These are phyloP conservation scores for Zaprionus nigranus DNA, from an alignment of 1,140 invertebrate species.

Conservation along the genomic window DNA sequence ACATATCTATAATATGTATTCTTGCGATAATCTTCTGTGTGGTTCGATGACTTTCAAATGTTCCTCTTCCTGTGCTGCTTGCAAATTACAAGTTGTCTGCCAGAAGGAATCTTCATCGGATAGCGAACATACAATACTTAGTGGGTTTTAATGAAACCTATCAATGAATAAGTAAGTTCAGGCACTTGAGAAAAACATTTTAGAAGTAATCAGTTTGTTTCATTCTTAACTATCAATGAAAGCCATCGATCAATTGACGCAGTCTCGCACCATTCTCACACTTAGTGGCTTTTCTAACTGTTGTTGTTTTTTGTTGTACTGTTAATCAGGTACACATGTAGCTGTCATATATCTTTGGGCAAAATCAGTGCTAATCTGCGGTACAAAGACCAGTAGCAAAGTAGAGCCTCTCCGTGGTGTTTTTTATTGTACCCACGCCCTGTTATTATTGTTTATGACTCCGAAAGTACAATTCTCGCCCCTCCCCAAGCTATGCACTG, in stretches of 20 bases:
- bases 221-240: conserved; percentile 27
- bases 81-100: conserved; percentile 3
- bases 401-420: background rate
- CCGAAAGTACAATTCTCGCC: conserved; percentile 46
- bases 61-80: background rate
- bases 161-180: conserved; percentile 24
- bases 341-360: conserved; percentile 37
- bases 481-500: conserved; percentile 18
- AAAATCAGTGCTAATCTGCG: conserved; percentile 56
- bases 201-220: conserved; percentile 8
- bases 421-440: background rate
- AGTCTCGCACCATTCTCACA: background rate
- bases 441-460: conserved; percentile 43
- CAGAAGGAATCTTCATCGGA: conserved; percentile 3
- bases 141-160: conserved; percentile 28
- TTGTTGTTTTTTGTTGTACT: background rate
- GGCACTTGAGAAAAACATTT: conserved; percentile 21
- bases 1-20: background rate
- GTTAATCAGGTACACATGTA: conserved; percentile 22
- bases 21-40: background rate
- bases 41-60: background rate
- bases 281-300: background rate
- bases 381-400: conserved; percentile 23
- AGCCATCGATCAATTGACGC: conserved; percentile 39
- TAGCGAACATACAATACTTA: conserved; percentile 1